phyloP scores from a whole-genome alignment of 2,113 vertebrate species.

The Scopus umbretta region DNA sequence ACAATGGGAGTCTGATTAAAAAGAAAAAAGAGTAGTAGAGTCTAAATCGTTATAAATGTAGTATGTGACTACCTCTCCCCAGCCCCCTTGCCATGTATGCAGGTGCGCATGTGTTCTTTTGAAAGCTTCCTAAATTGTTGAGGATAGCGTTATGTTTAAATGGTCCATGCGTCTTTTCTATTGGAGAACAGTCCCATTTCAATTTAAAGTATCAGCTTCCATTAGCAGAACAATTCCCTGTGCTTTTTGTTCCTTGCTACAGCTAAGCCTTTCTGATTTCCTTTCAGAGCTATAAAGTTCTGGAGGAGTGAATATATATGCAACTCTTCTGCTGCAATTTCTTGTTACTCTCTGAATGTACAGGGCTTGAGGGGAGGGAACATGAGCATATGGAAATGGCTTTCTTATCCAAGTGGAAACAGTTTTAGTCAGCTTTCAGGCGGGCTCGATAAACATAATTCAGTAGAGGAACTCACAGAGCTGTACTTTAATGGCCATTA shows the following conservation, averaged over 20 bases:
- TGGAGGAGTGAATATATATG: background rate
- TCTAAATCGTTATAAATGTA: background rate
- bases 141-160: background rate
- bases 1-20: background rate
- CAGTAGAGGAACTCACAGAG: background rate
- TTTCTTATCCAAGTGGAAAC: constrained; percentile 24
- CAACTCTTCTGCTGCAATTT: background rate
- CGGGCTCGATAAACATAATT: background rate
- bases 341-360: background rate
- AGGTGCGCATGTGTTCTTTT: background rate
- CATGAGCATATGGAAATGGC: background rate
- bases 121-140: background rate
- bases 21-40: background rate
- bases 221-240: background rate
- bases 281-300: background rate
- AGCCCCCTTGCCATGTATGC: background rate
- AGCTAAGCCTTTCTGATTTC: background rate
- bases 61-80: background rate
- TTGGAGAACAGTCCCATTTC: background rate
- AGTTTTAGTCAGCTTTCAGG: background rate
- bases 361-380: background rate
- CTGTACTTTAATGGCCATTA: background rate
- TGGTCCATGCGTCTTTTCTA: background rate
- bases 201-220: background rate
- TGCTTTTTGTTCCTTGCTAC: background rate